Base-by-base conservation (phyloP, 2,888 invertebrate genomes). In the Cephalotes varians region DNA sequence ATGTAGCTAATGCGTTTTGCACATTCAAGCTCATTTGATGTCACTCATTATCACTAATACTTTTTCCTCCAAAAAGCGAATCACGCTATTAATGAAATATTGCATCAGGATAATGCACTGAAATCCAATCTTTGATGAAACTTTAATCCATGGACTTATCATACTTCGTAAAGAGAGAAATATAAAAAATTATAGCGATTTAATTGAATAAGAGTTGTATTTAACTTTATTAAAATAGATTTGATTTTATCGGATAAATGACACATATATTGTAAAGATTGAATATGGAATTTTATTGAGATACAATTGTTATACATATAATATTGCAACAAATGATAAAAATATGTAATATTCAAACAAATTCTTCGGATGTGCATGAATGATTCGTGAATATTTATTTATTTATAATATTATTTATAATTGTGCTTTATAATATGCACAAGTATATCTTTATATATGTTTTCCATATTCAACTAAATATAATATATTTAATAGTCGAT, bases 181-280 rank as follows among this genome's bases (percentile, higher is more conserved):
- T 9, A 47, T 7, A 60, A 74, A 31, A 62, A 44, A 15, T 15
- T 1, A 60, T 44, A 15, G n/a, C 31, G 7, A 54, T 73, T 71
- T 71, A 71, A 37, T 28, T 40, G 40, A 76, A 51, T 76, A 15
- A 7, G 28, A 25, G 28, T 28, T 76, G 37, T 34, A 18, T 21
- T 44, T 21, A 15, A 25, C 12, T 12, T 72, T 56, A 56, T 72
- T 56, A 25, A 54, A 71, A 18, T 31, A 15, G 31, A 69, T 6
- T 49, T 25, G 25, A 1, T 37, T 72, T 28, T 40, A 28, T 40
- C 5, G 28, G n/a, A 40, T n/a, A 12, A 3, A 34, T 69, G 15
- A 65, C 12, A 67, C n/a, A n/a, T n/a, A n/a, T n/a, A n/a, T n/a
- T n/a, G 7, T 54, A n/a, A 56, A 69, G 69, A 71, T 77, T 64